phyloP scores from a whole-genome alignment of 2,113 vertebrate species.

The Hemicordylus capensis region DNA sequence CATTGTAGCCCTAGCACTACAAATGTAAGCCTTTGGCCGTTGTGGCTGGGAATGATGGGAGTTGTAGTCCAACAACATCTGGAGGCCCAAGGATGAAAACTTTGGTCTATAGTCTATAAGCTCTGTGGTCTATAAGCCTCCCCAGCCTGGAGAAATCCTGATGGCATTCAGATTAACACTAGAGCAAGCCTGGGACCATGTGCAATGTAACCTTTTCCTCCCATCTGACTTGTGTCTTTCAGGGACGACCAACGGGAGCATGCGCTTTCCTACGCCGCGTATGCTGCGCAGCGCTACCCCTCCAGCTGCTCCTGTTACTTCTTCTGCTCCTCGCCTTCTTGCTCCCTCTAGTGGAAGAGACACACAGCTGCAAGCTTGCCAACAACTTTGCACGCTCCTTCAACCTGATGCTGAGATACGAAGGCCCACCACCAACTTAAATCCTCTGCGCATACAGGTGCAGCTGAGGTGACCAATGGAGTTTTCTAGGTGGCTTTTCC shows the following conservation, averaged over 20 bases:
- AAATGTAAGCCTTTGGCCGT: too few species aligned
- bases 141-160: neutral
- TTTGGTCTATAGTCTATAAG: too few species aligned
- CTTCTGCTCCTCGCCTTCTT: constrained; percentile 88
- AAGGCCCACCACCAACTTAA: constrained; percentile 89
- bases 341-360: constrained; percentile 82
- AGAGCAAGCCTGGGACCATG: neutral
- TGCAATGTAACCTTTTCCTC: neutral
- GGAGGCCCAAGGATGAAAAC: too few species aligned
- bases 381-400: constrained; percentile 96
- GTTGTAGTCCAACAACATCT: too few species aligned
- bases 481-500: neutral
- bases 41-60: too few species aligned
- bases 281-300: constrained; percentile 83
- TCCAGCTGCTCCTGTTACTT: constrained; percentile 85
- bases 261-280: constrained; percentile 75
- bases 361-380: constrained; percentile 84
- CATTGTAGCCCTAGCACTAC: too few species aligned
- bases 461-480: constrained; percentile 14
- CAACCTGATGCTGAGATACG: constrained; percentile 87
- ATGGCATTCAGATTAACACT: neutral
- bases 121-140: neutral
- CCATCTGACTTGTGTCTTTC: constrained; percentile 52
- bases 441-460: accelerated
- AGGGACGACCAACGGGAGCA: constrained; percentile 60